A percentile compares a stretch with the other conserved stretches of the same genome.
Conservation (phyloP, 2,113 vertebrate species). For the Esox niger region DNA sequence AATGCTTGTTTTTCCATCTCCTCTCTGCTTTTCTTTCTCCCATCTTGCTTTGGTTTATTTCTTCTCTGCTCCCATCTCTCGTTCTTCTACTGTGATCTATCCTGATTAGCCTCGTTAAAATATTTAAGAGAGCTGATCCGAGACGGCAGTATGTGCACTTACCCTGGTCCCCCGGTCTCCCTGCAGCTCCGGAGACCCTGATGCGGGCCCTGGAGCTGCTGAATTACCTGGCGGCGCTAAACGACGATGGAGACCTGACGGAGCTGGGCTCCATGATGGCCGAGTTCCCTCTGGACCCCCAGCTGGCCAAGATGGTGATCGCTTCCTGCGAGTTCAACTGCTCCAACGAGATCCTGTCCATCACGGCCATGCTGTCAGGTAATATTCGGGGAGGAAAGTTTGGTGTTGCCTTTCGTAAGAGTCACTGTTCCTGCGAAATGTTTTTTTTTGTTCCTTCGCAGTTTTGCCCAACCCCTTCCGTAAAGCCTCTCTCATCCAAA, state of each 20-base stretch:
- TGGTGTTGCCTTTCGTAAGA: no score
- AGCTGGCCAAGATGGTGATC: slow-evolving; percentile 98
- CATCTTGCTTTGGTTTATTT: neutral
- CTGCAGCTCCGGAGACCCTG: slow-evolving; percentile 91
- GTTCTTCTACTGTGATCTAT: slow-evolving; percentile 19
- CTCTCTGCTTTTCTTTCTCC: neutral
- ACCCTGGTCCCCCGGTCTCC: slow-evolving; percentile 17
- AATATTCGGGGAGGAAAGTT: slow-evolving; percentile 70
- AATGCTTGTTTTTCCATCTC: slow-evolving; percentile 29
- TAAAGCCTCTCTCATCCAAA: no score
- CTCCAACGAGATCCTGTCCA: slow-evolving; percentile 97
- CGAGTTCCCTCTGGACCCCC: slow-evolving; percentile 94
- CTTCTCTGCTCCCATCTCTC: slow-evolving; percentile 14
- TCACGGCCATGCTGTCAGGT: slow-evolving; percentile 99
- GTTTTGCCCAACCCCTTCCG: no score
- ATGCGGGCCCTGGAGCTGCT: slow-evolving; percentile 96
- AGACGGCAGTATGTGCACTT: no score
- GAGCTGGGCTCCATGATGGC: slow-evolving; percentile 99
- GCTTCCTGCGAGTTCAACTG: slow-evolving; percentile 99
- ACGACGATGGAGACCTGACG: slow-evolving; percentile 93
- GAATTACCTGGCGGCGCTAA: slow-evolving; percentile 95
- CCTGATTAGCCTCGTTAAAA: no score
- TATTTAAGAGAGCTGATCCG: no score
- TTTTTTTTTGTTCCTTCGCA: no score
- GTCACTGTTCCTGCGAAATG: no score